Base-by-base conservation (phyloP, 2,113 vertebrate species). In the Alaudala cheleensis region DNA sequence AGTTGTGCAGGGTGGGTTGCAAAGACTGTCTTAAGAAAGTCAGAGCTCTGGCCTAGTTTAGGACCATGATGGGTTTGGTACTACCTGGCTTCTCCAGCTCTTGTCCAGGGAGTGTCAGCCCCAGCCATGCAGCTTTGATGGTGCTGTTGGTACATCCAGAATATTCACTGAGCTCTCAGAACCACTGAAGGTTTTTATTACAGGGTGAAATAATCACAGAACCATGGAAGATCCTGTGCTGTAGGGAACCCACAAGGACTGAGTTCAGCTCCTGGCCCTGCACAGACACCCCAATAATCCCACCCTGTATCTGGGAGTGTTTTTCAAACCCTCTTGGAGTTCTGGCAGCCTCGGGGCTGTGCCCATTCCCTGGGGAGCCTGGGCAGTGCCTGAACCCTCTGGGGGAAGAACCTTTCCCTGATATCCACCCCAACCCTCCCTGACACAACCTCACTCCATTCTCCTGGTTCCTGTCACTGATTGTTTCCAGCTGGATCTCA, bases 301-400 rank as follows among this genome's bases (percentile, higher is more conserved):
- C 69, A 45, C 9, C 53, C 12, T 39, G 44, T 1, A 42, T 44
- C 45, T 66, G 69, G 1, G 1, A 24, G 2, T 0, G 0, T 0
- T n/a, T 6, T 29, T 28, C 53, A 29, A 39, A 21, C 3, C 0
- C 12, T 51, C 7, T 45, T 51, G 28, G 69, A 51, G 44, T 37
- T 81, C 23, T 51, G 51, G 23, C 51, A 88, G 58, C 5, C 5
- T 58, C 0, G 1, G 37, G 45, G 28, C 44, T 0, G 10, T 58
- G 51, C 15, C 61, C 47, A 40, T 40, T 54, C 47, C 69, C 54
- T 53, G 54, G 54, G n/a, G 29, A 82, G 6, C 34, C 28, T 69
- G 60, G 18, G 34, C 70, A 69, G 47, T 34, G 54, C 79, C 53
- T 34, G 5, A 54, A 76, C 40, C 28, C 31, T 83, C 62, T 76